Percentiles rank a stretch among this genome's conserved stretches.
These are phyloP conservation scores for Lynx canadensis DNA, from an alignment of 2,113 vertebrate species.

Conservation along the genomic window DNA sequence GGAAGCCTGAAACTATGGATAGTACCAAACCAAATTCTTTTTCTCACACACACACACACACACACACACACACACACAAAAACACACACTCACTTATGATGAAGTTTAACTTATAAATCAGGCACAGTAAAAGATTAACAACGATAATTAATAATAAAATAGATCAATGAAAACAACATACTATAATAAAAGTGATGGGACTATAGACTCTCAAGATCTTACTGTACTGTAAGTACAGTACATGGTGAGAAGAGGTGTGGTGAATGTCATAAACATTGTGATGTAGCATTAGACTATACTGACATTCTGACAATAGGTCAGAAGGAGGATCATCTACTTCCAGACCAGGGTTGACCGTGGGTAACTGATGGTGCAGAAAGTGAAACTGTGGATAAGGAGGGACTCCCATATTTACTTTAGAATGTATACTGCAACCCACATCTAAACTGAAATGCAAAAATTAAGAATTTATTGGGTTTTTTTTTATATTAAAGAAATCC, in stretches of 20 bases:
- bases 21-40: neutral
- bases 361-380: neutral
- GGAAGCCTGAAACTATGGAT: neutral
- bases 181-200: neutral
- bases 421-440: neutral
- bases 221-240: neutral
- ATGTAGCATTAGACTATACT: neutral
- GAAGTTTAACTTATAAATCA: neutral
- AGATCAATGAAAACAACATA: neutral
- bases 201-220: neutral
- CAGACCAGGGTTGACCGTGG: neutral
- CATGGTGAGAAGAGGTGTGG: neutral
- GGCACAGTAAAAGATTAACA: neutral
- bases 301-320: neutral
- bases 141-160: neutral
- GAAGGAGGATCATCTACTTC: neutral
- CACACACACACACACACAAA: neutral
- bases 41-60: neutral
- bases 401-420: neutral
- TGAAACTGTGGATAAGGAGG: neutral
- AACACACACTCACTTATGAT: neutral
- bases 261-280: neutral
- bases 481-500: neutral
- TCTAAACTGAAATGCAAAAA: conserved; percentile 36
- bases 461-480: neutral